Base-by-base conservation (phyloP, 2,797 vertebrate genomes). In the Morus bassanus region DNA sequence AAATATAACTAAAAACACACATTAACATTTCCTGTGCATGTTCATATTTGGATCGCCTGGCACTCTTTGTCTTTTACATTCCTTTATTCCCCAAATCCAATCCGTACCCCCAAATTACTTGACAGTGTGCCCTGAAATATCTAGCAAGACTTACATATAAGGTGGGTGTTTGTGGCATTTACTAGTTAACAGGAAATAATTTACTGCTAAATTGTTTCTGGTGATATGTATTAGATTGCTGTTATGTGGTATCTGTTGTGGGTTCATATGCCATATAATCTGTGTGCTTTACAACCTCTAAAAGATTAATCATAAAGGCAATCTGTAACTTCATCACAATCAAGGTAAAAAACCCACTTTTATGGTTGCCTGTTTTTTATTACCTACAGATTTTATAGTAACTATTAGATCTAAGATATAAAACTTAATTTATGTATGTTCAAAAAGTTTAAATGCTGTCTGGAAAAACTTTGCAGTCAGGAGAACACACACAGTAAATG, bases 341-440 rank as follows among this genome's bases (percentile, higher is more conserved):
- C 93, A 95, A 97, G 95, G 93, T 93, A 95, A 97, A 97, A 96
- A 80, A 76, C 11, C 61, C 93, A 79, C 80, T 97, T 98, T 97
- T 97, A 98, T 88, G 91, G 89, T 84, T 97, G 85, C 84, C 93
- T 97, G 69, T 25, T 92, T 97, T 98, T 97, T 97, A 97, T 97
- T 91, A 88, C 95, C 75, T 96, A 94, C 92, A 95, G 89, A 91
- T 97, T 98, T 98, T 97, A 96, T 97, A 97, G 96, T 96, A 96
- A 97, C 93, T 96, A 96, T 97, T 97, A 96, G 77, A 75, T 84
- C 89, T 85, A 95, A 97, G 96, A 83, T 95, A 91, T 86, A 96
- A 95, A 94, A 88, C 85, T 91, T 96, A 96, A 97, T 97, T 98
- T 98, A 97, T 93, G 83, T 84, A 79, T 87, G 95, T 84, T 97